Evolutionary conservation across 37 sponge, comb jelly and placozoan species (phyloP).

Genomic region (Cliona cf. orientalis): DNA sequence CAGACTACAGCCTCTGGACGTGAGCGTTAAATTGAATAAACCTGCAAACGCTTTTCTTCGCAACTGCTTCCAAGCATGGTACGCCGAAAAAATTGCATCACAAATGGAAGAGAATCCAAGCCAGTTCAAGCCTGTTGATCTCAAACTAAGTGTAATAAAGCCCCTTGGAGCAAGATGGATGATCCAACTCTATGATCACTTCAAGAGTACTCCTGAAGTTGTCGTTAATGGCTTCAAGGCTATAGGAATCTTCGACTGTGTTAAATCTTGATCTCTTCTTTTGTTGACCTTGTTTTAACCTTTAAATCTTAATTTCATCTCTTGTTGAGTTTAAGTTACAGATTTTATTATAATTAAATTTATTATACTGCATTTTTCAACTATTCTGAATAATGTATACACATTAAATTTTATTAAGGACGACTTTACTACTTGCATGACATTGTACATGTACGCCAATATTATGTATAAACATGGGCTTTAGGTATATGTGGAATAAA

Average conservation of each 20-base stretch:
- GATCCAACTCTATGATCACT: constrained; percentile 41
- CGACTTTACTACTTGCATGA: too few relatives aligned
- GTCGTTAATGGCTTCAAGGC: constrained; percentile 63
- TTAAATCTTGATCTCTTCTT: not conserved
- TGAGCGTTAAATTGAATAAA: constrained; percentile 57
- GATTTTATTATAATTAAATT: too few relatives aligned
- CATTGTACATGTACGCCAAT: too few relatives aligned
- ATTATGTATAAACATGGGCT: too few relatives aligned
- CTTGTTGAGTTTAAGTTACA: too few relatives aligned
- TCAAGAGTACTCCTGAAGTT: constrained; percentile 21
- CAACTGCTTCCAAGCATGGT: constrained; percentile 26
- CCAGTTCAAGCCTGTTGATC: constrained; percentile 4
- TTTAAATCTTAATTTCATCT: not conserved
- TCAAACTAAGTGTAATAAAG: constrained; percentile 25
- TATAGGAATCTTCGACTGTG: constrained; percentile 32
- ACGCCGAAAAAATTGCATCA: constrained; percentile 15
- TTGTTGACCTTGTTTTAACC: not conserved
- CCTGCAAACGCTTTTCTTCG: constrained; percentile 40
- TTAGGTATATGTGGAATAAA: too few relatives aligned
- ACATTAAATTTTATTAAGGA: too few relatives aligned
- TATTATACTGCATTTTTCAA: too few relatives aligned
- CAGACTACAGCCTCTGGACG: constrained; percentile 58
- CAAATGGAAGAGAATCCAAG: constrained; percentile 10
- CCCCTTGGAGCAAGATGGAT: constrained; percentile 53
- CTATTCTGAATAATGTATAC: too few relatives aligned